These are phyloP conservation scores for Bufo bufo DNA, from an alignment of 2,113 vertebrate genomes.

Conservation along the genomic window DNA sequence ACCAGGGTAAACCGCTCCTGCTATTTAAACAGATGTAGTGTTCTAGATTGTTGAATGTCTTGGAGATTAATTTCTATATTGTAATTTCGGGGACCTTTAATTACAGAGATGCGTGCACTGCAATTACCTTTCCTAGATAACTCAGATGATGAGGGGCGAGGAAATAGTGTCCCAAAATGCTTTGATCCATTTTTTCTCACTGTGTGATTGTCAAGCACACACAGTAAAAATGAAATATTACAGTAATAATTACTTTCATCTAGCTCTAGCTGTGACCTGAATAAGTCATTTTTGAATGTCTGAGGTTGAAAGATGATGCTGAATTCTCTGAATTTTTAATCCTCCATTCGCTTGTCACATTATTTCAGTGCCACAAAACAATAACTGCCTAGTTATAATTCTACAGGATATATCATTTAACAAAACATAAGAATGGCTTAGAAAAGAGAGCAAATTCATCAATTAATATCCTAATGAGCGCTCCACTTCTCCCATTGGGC, in stretches of 20 bases:
- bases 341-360: background rate
- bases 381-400: background rate
- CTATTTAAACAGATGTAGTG: conserved; percentile 22
- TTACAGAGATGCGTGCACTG: conserved; percentile 20
- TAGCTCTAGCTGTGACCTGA: conserved; percentile 36
- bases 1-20: background rate
- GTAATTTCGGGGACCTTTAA: conserved; percentile 41
- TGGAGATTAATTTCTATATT: conserved; percentile 29
- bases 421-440: background rate
- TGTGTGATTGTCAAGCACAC: conserved; percentile 38
- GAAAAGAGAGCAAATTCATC: background rate
- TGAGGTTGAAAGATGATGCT: background rate
- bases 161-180: conserved; percentile 32
- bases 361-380: background rate
- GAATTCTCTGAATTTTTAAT: conserved; percentile 17
- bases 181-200: conserved; percentile 43
- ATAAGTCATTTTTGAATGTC: conserved; percentile 33
- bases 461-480: background rate
- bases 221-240: conserved; percentile 47
- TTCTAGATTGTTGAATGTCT: conserved; percentile 21
- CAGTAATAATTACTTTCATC: conserved; percentile 48
- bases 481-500: background rate
- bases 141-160: conserved; percentile 17
- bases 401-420: background rate
- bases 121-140: conserved; percentile 41